phyloP scores from a whole-genome alignment of 2,888 invertebrate genomes.

The Polydrusus cervinus region DNA sequence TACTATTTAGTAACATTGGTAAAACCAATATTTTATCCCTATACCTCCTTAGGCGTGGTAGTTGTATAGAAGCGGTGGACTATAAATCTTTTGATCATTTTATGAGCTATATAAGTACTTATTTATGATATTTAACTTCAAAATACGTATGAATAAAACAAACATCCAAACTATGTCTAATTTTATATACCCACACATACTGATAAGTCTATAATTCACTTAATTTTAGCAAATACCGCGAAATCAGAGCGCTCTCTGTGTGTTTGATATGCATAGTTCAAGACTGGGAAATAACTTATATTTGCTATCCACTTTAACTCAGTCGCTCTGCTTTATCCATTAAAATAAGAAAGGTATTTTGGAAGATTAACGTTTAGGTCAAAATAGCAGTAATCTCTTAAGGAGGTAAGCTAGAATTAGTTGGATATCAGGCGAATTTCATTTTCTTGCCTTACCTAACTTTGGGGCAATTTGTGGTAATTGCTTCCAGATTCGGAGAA shows the following conservation, averaged over 20 bases:
- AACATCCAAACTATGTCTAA: no score
- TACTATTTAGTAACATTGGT: no score
- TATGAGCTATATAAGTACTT: no score
- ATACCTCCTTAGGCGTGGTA: no score
- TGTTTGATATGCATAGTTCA: slow-evolving; percentile 24
- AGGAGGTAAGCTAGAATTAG: slow-evolving; percentile 43
- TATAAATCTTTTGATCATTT: no score
- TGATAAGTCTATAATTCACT: not conserved
- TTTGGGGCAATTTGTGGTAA: slow-evolving; percentile 44
- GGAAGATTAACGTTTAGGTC: slow-evolving; percentile 40
- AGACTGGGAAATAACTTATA: slow-evolving; percentile 17
- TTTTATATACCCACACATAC: no score
- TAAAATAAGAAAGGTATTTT: slow-evolving; percentile 44
- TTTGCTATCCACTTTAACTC: slow-evolving; percentile 19
- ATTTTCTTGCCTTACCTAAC: slow-evolving; percentile 47
- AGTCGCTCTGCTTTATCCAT: slow-evolving; percentile 21
- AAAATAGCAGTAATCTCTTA: slow-evolving; percentile 46
- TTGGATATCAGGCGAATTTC: slow-evolving; percentile 41
- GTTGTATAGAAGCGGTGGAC: no score
- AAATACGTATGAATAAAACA: no score
- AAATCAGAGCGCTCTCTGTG: not conserved
- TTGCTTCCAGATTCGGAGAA: slow-evolving; percentile 38
- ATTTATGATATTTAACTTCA: no score
- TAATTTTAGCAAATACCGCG: not conserved
- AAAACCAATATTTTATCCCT: no score